Conservation (phyloP, 2,113 vertebrate genomes). For the Gavialis gangeticus region DNA sequence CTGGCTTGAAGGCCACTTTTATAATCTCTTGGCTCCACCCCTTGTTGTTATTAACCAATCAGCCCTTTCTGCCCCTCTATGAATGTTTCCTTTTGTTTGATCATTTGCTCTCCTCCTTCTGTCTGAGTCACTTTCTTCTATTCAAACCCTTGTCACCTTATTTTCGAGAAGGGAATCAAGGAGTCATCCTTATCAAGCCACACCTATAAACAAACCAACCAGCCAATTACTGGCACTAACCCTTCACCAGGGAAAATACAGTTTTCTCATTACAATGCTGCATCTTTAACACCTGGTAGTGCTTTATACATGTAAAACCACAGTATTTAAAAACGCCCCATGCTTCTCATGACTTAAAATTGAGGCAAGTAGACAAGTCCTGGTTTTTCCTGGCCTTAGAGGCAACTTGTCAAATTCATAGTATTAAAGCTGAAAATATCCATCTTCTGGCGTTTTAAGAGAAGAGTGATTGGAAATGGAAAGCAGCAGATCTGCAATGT, state of each 20-base stretch:
- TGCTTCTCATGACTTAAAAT: background rate
- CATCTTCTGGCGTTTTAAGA: background rate
- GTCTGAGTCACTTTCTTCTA: background rate
- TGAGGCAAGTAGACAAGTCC: background rate
- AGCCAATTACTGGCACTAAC: background rate
- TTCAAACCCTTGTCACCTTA: background rate
- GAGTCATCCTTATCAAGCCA: background rate
- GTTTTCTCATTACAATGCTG: background rate
- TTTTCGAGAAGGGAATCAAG: background rate
- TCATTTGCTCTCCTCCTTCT: background rate
- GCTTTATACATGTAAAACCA: background rate
- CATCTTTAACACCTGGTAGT: background rate
- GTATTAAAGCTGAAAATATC: background rate
- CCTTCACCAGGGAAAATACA: background rate
- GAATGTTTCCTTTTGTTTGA: background rate
- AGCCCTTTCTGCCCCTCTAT: background rate
- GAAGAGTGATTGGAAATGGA: background rate
- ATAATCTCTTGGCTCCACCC: background rate
- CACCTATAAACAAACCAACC: background rate
- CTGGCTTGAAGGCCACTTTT: background rate
- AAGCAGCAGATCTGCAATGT: background rate
- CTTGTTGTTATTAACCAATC: background rate
- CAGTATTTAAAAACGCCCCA: background rate
- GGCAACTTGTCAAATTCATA: background rate
- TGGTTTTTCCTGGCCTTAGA: background rate